Conservation (phyloP, 2,797 vertebrate genomes). For the Sebastes melanostomus region DNA sequence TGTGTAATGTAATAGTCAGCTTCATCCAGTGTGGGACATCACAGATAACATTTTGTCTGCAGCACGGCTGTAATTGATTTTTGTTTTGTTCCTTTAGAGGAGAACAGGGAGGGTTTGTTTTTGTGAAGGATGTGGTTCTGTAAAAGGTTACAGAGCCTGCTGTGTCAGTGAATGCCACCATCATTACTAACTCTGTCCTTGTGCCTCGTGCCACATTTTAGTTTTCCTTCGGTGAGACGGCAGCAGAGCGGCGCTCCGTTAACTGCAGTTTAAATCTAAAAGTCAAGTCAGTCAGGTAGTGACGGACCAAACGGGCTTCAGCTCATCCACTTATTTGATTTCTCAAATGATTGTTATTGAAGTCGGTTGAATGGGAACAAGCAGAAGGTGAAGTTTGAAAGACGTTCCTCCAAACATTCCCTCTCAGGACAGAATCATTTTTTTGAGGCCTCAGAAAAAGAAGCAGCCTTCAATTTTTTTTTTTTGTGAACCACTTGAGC, state of each 20-base stretch:
- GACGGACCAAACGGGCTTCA: not conserved
- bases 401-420: not conserved
- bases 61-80: constrained; percentile 42
- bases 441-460: constrained; percentile 8
- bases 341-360: not conserved
- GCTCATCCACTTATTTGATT: not conserved
- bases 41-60: constrained; percentile 13
- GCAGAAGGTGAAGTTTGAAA: not conserved
- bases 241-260: not conserved
- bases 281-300: not conserved
- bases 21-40: constrained; percentile 6
- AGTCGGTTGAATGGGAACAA: not conserved
- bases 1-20: constrained; percentile 42
- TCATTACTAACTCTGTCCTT: constrained; percentile 54
- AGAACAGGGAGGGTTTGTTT: not conserved
- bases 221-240: not conserved
- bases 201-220: constrained; percentile 2
- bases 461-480: constrained; percentile 48
- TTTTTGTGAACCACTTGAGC: constrained; percentile 38
- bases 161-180: constrained; percentile 47
- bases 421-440: not conserved
- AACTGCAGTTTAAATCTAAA: constrained; percentile 3
- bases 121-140: constrained; percentile 46
- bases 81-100: not conserved
- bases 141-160: constrained; percentile 52